phyloP scores from a whole-genome alignment of 2,888 invertebrate genomes.

The Polietes domitor region DNA sequence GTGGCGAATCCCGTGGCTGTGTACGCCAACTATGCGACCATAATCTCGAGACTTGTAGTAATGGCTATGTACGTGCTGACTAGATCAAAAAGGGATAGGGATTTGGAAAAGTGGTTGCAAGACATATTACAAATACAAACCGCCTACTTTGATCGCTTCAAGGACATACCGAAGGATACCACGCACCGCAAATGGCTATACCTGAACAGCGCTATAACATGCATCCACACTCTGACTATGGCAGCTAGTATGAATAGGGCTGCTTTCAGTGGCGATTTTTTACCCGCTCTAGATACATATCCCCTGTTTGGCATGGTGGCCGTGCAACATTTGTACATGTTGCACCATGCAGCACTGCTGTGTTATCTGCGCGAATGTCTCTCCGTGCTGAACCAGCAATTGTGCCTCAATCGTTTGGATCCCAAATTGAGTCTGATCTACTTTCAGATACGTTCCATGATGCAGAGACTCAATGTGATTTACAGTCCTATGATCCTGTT shows the following conservation, averaged over 20 bases:
- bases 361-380: constrained; percentile 46
- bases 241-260: too few relatives aligned
- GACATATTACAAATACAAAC: not conserved
- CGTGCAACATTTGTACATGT: constrained; percentile 35
- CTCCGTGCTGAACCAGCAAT: constrained; percentile 25
- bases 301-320: not conserved
- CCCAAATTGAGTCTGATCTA: constrained; percentile 48
- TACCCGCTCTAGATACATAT: not conserved
- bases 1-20: not conserved
- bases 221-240: too few relatives aligned
- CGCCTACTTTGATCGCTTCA: constrained; percentile 30
- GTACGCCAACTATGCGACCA: not conserved
- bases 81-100: not conserved
- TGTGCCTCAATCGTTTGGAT: constrained; percentile 25
- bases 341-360: constrained; percentile 36
- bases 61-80: not conserved
- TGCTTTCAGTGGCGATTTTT: too few relatives aligned
- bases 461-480: constrained; percentile 37
- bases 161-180: not conserved
- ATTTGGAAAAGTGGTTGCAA: not conserved
- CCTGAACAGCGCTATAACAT: not conserved
- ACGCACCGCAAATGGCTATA: constrained; percentile 15
- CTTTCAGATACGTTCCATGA: not conserved
- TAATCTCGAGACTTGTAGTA: not conserved
- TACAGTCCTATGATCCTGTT: constrained; percentile 33